phyloP scores from a whole-genome alignment of 2,888 invertebrate genomes.

The Hylaea fasciaria region DNA sequence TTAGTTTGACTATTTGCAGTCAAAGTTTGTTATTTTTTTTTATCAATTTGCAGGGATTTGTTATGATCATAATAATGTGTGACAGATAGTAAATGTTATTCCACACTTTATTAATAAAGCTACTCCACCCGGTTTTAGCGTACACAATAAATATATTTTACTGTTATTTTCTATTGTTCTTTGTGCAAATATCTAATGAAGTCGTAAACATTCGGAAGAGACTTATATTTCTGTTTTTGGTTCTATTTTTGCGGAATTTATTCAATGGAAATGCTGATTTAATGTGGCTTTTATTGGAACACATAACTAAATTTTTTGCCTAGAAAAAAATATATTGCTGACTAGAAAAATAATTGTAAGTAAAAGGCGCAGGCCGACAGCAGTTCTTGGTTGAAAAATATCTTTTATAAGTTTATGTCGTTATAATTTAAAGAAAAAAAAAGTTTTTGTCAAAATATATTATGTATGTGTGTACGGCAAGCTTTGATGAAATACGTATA shows the following conservation, averaged over 20 bases:
- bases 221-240: constrained; percentile 40
- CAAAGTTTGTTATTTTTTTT: no score
- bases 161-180: constrained; percentile 53
- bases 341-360: not conserved
- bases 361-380: no score
- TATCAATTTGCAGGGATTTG: constrained; percentile 3
- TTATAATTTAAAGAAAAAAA: no score
- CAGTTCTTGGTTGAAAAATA: no score
- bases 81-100: constrained; percentile 55
- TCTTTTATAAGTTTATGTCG: no score
- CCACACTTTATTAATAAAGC: constrained; percentile 61
- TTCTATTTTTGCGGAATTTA: not conserved
- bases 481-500: not conserved
- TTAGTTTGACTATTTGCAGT: no score
- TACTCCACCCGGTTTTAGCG: constrained; percentile 65
- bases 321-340: not conserved
- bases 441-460: no score
- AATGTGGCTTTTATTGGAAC: constrained; percentile 7
- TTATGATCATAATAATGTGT: constrained; percentile 22
- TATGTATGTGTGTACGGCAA: no score
- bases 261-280: constrained; percentile 5
- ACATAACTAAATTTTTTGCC: not conserved
- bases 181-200: constrained; percentile 39
- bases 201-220: constrained; percentile 38
- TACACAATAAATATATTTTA: constrained; percentile 66